phyloP scores from a whole-genome alignment of 1,140 invertebrate genomes.

The Euura saliciscinereae region DNA sequence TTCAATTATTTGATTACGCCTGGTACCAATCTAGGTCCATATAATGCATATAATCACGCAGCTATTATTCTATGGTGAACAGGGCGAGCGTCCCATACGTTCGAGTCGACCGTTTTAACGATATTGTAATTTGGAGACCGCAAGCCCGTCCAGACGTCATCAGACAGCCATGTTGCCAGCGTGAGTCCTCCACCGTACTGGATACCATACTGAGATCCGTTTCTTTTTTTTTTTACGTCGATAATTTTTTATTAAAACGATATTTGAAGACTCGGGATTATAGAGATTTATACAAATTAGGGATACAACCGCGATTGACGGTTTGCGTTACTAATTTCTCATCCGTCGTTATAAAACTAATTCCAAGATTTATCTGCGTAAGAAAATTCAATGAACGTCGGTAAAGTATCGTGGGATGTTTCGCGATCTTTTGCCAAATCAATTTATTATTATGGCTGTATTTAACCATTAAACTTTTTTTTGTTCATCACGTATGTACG shows the following conservation, averaged over 20 bases:
- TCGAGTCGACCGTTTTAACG: conserved; percentile 41
- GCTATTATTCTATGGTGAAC: conserved; percentile 37
- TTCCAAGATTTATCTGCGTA: too few relatives aligned
- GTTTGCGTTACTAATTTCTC: conserved; percentile 39
- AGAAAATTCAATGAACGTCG: too few relatives aligned
- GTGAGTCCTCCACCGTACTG: conserved; percentile 16
- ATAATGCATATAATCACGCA: conserved; percentile 52
- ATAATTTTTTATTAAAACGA: conserved; percentile 34
- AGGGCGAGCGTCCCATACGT: conserved; percentile 27
- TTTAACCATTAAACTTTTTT: too few relatives aligned
- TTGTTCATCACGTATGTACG: too few relatives aligned
- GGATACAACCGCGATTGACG: conserved; percentile 20
- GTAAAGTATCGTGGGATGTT: too few relatives aligned
- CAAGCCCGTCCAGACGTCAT: conserved; percentile 43
- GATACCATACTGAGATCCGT: background rate
- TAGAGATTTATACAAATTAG: conserved; percentile 40
- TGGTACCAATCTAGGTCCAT: conserved; percentile 44
- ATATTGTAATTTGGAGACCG: conserved; percentile 52
- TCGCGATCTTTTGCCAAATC: too few relatives aligned
- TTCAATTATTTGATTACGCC: conserved; percentile 55
- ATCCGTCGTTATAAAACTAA: too few relatives aligned
- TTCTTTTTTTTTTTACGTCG: conserved; percentile 21
- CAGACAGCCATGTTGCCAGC: conserved; percentile 25
- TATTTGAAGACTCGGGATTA: conserved; percentile 40
- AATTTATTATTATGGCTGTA: too few relatives aligned